Evolutionary conservation across 2,113 vertebrate genomes (phyloP), one percentile per base, ranked within the genome.

Genomic region (Antechinus flavipes): DNA sequence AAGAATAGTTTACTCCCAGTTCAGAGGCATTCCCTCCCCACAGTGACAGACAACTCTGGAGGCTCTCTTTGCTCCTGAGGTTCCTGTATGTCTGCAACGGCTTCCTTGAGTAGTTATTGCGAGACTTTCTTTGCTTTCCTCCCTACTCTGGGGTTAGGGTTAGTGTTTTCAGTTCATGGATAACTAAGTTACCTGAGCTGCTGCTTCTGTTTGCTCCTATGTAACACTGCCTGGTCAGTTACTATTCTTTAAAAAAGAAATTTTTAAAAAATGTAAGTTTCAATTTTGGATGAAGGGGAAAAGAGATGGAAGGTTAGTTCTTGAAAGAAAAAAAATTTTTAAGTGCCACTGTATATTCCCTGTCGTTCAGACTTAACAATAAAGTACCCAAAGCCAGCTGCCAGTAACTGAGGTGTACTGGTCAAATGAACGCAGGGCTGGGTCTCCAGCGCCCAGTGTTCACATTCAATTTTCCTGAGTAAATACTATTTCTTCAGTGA

Each of bases 401-500:
- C 94, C 76, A 42, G 76, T 91, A 93, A 30, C 92, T 89, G 56
- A 35, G 93, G 16, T 93, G 54, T 90, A 52, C 61, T 47, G 58
- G 89, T 54, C 92, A 89, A 54, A 93, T 3, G 90, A 95, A 84
- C 35, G 0, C 10, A 16, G 90, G 76, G 47, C 27, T 54, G 53
- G 30, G 50, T 58, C 90, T 55, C 54, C 46, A 12, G 22, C 24
- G 0, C 53, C 96, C 56, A 76, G 91, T 30, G n/a, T 1, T 95
- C 8, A 95, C 97, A 95, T 99, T 98, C 98, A 98, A 98, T 98
- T 99, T 97, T 98, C 99, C 98, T 99, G 99, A 99, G 98, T 98
- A 99, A 98, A 99, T 99, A 98, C 98, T 98, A 97, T 99, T 99
- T 98, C 97, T 98, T 98, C 98, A 97, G 24, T 52, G 46, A 98